Base-by-base conservation (phyloP, 2,113 vertebrate species). In the Corythornis cristatus region DNA sequence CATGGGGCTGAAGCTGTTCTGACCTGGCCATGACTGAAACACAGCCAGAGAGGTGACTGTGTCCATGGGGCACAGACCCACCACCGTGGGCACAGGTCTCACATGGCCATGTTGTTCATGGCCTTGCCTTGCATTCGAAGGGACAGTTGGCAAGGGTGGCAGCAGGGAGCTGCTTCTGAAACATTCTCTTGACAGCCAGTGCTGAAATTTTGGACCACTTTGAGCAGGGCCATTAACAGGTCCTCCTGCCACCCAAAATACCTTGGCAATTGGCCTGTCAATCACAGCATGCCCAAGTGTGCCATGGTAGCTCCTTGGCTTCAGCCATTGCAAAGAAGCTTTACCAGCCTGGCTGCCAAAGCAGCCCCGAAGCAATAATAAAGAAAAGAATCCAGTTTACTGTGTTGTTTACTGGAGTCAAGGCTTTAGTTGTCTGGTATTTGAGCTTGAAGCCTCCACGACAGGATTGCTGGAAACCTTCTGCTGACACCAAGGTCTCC, bases 261-360 rank as follows among this genome's bases (percentile, higher is more conserved):
- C 19, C 8, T 6, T 90, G 23, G 48, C 71, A 83, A 75, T 31
- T 91, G 43, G 29, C 56, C 23, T 86, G 79, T 86, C 60, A 71
- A 9, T 85, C 81, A 25, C 50, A 42, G 23, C 42, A 37, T 26
- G 51, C 11, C 70, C 31, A 50, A n/a, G 45, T 28, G 54, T 35
- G 35, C 62, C n/a, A 75, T 46, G n/a, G 29, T 89, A 58, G 14
- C 9, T 79, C 26, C 42, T 87, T 58, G 45, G 50, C 21, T 91
- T 87, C 71, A 73, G 61, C 64, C 9, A 1, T 87, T 89, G 65
- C 21, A n/a, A 60, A 73, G 60, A 67, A 73, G 29, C 18, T 93
- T 74, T 78, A 64, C 71, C 57, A 65, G 56, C 68, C 73, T 83
- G 76, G 22, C 68, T 96, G 80, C 80, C 88, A 65, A 94, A 94